A percentile compares a stretch with the other conserved stretches of the same genome.
Evolutionary conservation across 1,140 invertebrate species (phyloP).

Genomic region (Paralvinella palmiformis): DNA sequence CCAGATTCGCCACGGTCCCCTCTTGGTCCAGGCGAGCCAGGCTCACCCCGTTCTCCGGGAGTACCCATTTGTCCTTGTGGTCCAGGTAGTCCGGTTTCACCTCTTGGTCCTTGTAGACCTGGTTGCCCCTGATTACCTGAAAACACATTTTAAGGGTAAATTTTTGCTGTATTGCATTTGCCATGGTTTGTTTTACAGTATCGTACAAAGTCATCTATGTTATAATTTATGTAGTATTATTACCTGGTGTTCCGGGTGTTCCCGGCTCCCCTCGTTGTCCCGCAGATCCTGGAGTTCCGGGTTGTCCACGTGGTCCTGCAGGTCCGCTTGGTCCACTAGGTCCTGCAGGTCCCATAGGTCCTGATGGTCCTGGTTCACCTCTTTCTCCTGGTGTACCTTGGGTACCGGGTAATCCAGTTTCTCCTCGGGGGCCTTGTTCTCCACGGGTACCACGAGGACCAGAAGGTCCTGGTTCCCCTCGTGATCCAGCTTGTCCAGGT

Average conservation of each 20-base stretch:
- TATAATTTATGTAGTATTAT: too few species aligned
- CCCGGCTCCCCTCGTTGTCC: conserved; percentile 13
- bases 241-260: not conserved
- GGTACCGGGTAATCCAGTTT: not conserved
- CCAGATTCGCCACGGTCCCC: conserved; percentile 56
- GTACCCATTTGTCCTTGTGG: conserved; percentile 12
- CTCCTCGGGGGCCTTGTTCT: not conserved
- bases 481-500: not conserved
- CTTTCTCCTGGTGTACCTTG: not conserved
- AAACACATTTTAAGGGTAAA: not conserved
- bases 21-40: conserved; percentile 14
- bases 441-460: not conserved
- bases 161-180: too few species aligned
- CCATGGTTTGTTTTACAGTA: too few species aligned
- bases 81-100: too few species aligned
- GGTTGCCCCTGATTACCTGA: conserved; percentile 1
- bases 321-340: not conserved
- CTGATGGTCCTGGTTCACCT: conserved; percentile 5
- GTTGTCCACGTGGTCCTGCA: conserved; percentile 2
- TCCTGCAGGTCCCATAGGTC: conserved; percentile 10
- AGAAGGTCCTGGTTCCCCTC: not conserved
- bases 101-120: too few species aligned
- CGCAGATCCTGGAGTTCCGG: conserved; percentile 4
- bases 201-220: too few species aligned
- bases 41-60: conserved; percentile 10